These are phyloP conservation scores for Cydia pomonella DNA, from an alignment of 1,140 invertebrate species.

Conservation along the genomic window DNA sequence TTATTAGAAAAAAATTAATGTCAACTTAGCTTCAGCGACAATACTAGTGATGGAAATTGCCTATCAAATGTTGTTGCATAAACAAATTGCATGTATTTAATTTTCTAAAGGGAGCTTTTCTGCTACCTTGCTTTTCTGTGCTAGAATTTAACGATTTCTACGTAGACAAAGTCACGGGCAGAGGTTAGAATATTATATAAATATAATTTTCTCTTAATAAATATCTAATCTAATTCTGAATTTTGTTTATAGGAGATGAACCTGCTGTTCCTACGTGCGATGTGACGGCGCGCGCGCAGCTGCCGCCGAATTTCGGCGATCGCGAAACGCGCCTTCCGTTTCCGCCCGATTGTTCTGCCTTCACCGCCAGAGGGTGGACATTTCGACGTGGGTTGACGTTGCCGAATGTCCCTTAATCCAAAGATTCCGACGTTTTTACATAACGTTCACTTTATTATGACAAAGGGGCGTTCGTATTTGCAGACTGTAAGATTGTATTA, in stretches of 20 bases:
- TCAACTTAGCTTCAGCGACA: not conserved
- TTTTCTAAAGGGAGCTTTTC: too few species aligned
- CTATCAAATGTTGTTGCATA: not conserved
- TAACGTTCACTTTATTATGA: not conserved
- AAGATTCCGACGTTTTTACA: conserved; percentile 23
- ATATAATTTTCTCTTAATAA: not conserved
- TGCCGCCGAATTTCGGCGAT: conserved; percentile 73
- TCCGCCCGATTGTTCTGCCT: conserved; percentile 71
- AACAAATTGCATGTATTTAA: too few species aligned
- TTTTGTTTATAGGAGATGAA: not conserved
- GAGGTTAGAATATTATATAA: too few species aligned
- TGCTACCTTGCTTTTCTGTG: too few species aligned
- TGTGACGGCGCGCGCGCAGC: conserved; percentile 59
- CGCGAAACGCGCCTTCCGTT: conserved; percentile 77
- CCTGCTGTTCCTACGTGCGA: not conserved
- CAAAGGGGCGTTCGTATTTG: conserved; percentile 29
- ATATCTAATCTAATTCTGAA: not conserved
- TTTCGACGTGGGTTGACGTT: conserved; percentile 49
- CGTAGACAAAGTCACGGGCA: too few species aligned
- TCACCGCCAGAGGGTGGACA: conserved; percentile 52
- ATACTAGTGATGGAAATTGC: not conserved
- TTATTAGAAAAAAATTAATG: not conserved
- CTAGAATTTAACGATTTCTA: too few species aligned
- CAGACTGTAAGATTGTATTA: conserved; percentile 5
- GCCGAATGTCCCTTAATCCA: conserved; percentile 43